Percentiles rank a stretch among this genome's conserved stretches.
Evolutionary conservation across 2,888 invertebrate genomes (phyloP).

Genomic region (Cephus pulcher): DNA sequence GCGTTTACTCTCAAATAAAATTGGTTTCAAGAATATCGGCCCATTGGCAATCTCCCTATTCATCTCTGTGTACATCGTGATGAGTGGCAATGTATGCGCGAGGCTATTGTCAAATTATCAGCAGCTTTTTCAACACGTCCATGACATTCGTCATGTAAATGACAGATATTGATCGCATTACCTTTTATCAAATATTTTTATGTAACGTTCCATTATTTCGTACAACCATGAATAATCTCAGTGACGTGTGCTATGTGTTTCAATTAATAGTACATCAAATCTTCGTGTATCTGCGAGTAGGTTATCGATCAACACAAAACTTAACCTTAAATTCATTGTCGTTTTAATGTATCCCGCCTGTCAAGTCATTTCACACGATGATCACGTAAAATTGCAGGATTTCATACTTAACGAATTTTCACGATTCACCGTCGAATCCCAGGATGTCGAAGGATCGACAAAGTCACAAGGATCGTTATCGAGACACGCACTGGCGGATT

Average conservation of each 20-base stretch:
- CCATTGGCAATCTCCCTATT: no score
- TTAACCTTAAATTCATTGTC: no score
- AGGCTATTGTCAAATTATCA: slow-evolving; percentile 34
- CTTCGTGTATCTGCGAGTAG: slow-evolving; percentile 44
- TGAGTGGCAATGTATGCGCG: not conserved
- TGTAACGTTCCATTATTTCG: no score
- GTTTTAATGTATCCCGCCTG: no score
- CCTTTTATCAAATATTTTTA: no score
- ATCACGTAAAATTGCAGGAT: slow-evolving; percentile 21
- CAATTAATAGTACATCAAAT: slow-evolving; percentile 38
- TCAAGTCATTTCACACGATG: no score
- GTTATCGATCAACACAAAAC: not conserved
- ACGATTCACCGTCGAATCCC: slow-evolving; percentile 23
- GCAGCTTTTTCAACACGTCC: slow-evolving; percentile 26
- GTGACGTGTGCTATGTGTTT: slow-evolving; percentile 41
- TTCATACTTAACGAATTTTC: slow-evolving; percentile 27
- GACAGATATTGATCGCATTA: no score
- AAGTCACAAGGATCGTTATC: slow-evolving; percentile 24
- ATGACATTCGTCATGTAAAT: slow-evolving; percentile 26
- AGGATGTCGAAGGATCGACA: slow-evolving; percentile 21
- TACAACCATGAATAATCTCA: slow-evolving; percentile 40
- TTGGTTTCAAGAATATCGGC: no score
- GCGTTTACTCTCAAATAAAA: no score
- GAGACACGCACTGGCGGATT: slow-evolving; percentile 34
- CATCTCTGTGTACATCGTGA: not conserved